Percentiles rank a stretch among this genome's conserved stretches.
phyloP scores from a whole-genome alignment of 2,888 invertebrate genomes.

The Oscheius sp. region DNA sequence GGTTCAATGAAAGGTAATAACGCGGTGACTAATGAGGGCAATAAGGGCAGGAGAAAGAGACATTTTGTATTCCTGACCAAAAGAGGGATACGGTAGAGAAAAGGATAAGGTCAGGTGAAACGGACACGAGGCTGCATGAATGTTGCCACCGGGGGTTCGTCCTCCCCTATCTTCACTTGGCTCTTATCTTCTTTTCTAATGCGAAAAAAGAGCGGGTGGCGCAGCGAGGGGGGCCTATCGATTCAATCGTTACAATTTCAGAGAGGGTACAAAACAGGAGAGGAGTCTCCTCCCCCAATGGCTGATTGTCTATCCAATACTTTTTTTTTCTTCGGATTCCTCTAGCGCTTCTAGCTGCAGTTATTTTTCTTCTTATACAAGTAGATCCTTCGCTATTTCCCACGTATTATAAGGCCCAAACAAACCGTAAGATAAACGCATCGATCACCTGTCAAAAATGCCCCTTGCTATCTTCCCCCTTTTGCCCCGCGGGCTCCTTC shows the following conservation, averaged over 20 bases:
- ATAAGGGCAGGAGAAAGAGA: neutral
- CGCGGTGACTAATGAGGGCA: neutral
- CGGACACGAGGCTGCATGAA: neutral
- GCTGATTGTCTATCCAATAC: too few species aligned
- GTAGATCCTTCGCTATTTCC: neutral
- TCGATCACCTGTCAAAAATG: slow-evolving; percentile 17
- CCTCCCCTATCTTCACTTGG: neutral
- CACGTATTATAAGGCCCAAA: neutral
- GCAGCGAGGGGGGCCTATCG: slow-evolving; percentile 22
- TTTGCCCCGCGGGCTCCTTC: neutral
- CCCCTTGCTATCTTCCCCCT: slow-evolving; percentile 4
- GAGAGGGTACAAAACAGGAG: neutral
- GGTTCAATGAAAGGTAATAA: too few species aligned
- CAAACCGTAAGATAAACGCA: slow-evolving; percentile 8
- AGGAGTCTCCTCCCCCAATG: neutral
- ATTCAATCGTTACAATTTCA: slow-evolving; percentile 1
- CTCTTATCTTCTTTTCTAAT: slow-evolving; percentile 17
- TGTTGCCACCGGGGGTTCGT: slow-evolving; percentile 27
- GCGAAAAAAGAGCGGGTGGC: slow-evolving; percentile 30
- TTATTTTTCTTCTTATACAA: neutral
- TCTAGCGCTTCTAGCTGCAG: neutral
- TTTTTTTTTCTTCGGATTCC: too few species aligned
- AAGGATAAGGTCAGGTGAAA: neutral
- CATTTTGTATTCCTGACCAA: neutral
- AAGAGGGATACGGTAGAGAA: neutral